Evolutionary conservation across 2,113 vertebrate genomes (phyloP).

Genomic region (Alexandromys fortis): DNA sequence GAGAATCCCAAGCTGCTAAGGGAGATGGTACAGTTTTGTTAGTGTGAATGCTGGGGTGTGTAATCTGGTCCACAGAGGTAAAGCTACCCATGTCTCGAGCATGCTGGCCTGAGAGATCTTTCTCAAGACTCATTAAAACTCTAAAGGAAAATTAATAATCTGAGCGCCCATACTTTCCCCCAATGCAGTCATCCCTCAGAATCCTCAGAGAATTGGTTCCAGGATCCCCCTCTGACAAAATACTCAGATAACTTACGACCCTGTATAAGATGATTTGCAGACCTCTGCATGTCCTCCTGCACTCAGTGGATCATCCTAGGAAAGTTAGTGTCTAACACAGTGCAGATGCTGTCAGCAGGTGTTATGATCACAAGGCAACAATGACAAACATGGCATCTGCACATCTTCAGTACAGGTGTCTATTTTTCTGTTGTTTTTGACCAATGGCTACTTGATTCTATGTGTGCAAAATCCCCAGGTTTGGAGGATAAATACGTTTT

Average conservation of each 20-base stretch:
- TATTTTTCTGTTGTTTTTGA: not conserved
- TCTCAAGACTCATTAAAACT: not conserved
- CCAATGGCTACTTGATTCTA: not conserved
- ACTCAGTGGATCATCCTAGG: not conserved
- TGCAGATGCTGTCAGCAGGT: too few species aligned
- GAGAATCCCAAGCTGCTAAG: not conserved
- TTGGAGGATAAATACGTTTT: not conserved
- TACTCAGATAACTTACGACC: not conserved
- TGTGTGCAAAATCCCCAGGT: not conserved
- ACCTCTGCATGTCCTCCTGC: too few species aligned
- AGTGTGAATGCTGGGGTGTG: rapidly evolving
- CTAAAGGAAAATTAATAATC: not conserved
- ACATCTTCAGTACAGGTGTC: not conserved
- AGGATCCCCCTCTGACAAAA: not conserved
- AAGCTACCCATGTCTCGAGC: not conserved
- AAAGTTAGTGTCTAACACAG: too few species aligned
- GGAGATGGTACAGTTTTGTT: not conserved
- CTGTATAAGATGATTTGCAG: not conserved
- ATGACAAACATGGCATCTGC: not conserved
- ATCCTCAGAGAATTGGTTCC: not conserved
- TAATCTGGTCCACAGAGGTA: not conserved
- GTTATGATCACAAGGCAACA: not conserved
- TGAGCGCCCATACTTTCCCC: not conserved
- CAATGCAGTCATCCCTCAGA: not conserved
- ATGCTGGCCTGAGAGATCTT: not conserved